Evolutionary conservation across 1,140 invertebrate species (phyloP).

Genomic region (Drosophila bifasciata): DNA sequence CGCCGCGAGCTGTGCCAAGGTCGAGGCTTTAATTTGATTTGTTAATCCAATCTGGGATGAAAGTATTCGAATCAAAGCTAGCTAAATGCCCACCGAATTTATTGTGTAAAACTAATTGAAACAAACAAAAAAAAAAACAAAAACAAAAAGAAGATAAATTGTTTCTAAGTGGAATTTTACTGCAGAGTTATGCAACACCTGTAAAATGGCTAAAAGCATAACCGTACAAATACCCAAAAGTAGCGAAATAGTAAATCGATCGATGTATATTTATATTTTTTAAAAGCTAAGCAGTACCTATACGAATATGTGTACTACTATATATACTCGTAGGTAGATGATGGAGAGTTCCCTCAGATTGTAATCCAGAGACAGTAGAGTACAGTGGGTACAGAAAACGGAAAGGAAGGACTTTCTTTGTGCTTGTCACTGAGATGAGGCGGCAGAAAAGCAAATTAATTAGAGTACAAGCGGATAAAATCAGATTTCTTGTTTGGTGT

Average conservation of each 20-base stretch:
- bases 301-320: no score
- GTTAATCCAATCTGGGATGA: slow-evolving; percentile 31
- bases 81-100: slow-evolving; percentile 80
- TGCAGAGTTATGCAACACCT: slow-evolving; percentile 2
- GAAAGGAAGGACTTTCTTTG: slow-evolving; percentile 5
- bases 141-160: neutral
- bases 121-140: neutral
- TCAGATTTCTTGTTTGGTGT: slow-evolving; percentile 34
- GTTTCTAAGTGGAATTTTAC: slow-evolving; percentile 25
- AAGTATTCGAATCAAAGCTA: slow-evolving; percentile 66
- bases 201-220: slow-evolving; percentile 28
- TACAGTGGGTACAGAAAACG: no score
- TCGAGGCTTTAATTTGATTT: slow-evolving; percentile 46
- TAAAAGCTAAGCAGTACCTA: slow-evolving; percentile 25
- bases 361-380: neutral
- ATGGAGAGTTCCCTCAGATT: neutral
- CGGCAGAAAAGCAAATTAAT: slow-evolving; percentile 54
- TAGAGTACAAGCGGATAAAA: slow-evolving; percentile 59
- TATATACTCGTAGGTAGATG: no score
- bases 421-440: slow-evolving; percentile 50
- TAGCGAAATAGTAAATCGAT: slow-evolving; percentile 21
- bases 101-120: slow-evolving; percentile 48
- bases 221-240: slow-evolving; percentile 27
- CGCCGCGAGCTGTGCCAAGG: slow-evolving; percentile 39
- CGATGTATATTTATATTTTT: slow-evolving; percentile 60